Evolutionary conservation across 2,888 invertebrate genomes (phyloP), one percentile per base, ranked within the genome.

Genomic region (Nasonovia ribisnigri): DNA sequence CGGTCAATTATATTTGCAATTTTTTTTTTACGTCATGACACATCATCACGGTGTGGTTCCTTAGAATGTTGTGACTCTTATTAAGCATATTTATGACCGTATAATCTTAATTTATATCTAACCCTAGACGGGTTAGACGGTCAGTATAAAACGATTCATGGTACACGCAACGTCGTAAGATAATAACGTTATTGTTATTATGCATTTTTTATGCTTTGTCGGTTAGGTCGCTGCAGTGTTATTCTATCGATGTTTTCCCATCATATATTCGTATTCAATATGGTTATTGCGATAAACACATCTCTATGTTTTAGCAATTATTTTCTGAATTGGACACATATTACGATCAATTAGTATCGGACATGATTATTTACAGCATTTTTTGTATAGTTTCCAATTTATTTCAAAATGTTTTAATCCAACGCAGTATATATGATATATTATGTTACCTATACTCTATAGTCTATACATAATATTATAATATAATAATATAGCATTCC

Each of bases 321-420:
- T n/a, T n/a, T n/a, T 24, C 36, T 1, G 8, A 77, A 36, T 77
- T 67, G 67, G 67, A 67, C 77, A 77, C 20, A 77, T 36, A 77
- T 36, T 36, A 67, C 1, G 67, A 77, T 24, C 36, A 20, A 77
- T 77, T 20, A 42, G 6, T 77, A 77, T 77, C 20, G 26, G 36
- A 77, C 36, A 36, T 24, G 36, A 77, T 77, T 20, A 20, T 36
- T 77, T 77, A 77, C 42, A 20, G 36, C 1, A 24, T 20, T 77
- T 36, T 67, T 67, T n/a, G 36, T 36, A 77, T 36, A 42, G 20
- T 8, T 77, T 6, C 36, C 77, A 36, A 36, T 77, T 77, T 77
- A 67, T 77, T 77, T 77, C 77, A 77, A 36, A 77, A 77, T 77
- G 36, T 77, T 77, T 77, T 77, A 36, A 77, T 77, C 77, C 20